Evolutionary conservation across 2,888 invertebrate genomes (phyloP).

Genomic region (Diachrysia chrysitis): DNA sequence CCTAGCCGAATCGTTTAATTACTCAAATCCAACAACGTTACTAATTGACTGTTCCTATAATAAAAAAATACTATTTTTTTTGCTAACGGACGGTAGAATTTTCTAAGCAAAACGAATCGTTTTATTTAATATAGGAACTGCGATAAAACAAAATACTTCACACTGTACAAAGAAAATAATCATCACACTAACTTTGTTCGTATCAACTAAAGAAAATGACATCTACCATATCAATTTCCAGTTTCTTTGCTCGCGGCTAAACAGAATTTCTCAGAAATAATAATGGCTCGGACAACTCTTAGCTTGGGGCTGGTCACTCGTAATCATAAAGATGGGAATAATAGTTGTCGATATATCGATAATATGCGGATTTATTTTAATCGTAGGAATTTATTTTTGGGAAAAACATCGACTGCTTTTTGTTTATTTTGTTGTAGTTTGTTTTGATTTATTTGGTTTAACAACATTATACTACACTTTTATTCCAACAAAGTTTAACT

Average conservation of each 20-base stretch:
- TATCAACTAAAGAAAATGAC: background rate
- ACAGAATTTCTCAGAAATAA: constrained; percentile 30
- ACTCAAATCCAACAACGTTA: no score
- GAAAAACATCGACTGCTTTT: background rate
- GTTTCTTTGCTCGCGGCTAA: constrained; percentile 18
- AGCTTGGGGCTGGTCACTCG: constrained; percentile 48
- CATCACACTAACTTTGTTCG: background rate
- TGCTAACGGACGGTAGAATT: no score
- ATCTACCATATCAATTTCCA: constrained; percentile 25
- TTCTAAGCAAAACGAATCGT: no score
- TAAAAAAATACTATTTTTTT: no score
- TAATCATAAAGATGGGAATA: constrained; percentile 43
- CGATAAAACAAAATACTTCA: background rate
- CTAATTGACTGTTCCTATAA: no score
- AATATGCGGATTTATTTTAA: constrained; percentile 30
- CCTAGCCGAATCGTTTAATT: no score
- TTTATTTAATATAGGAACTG: no score
- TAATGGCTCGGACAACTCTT: constrained; percentile 48
- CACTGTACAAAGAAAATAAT: background rate
- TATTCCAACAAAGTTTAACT: no score
- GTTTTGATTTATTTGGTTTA: background rate
- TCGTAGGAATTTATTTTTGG: constrained; percentile 9
- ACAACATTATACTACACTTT: no score
- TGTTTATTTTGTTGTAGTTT: background rate
- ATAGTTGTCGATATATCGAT: constrained; percentile 38